Percentiles rank a stretch among this genome's conserved stretches.
phyloP scores from a whole-genome alignment of 1,140 invertebrate genomes.

The Euwallacea fornicatus region DNA sequence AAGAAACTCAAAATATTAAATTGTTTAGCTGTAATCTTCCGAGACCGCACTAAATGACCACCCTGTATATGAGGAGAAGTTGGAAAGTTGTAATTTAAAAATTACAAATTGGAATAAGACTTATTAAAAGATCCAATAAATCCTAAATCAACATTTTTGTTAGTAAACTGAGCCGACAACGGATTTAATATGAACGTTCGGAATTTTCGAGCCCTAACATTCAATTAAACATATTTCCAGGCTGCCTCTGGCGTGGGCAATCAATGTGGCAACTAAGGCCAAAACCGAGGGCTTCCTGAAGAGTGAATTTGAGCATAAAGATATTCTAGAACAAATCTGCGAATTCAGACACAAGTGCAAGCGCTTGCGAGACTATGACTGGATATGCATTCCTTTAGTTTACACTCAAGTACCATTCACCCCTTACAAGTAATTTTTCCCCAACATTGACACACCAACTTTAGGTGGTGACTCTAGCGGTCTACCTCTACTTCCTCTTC shows the following conservation, averaged over 20 bases:
- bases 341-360: conserved; percentile 70
- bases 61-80: no score
- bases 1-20: no score
- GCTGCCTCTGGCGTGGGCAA: conserved; percentile 76
- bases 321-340: conserved; percentile 67
- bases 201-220: no score
- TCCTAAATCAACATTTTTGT: background rate
- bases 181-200: no score
- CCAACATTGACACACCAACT: background rate
- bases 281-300: conserved; percentile 72
- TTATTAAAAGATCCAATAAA: background rate
- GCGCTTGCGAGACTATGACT: conserved; percentile 77
- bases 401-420: conserved; percentile 72
- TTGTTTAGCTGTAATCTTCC: no score
- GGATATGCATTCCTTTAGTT: conserved; percentile 82
- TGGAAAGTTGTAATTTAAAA: no score
- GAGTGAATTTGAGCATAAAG: conserved; percentile 72
- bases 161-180: no score
- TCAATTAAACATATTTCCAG: conserved; percentile 20
- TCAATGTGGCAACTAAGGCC: conserved; percentile 65
- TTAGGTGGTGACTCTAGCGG: conserved; percentile 66
- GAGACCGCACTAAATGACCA: no score
- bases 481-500: conserved; percentile 73
- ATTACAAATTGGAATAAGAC: no score
- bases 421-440: background rate